Conservation (phyloP, 2,797 vertebrate species). For the Aulostomus chinensis region DNA sequence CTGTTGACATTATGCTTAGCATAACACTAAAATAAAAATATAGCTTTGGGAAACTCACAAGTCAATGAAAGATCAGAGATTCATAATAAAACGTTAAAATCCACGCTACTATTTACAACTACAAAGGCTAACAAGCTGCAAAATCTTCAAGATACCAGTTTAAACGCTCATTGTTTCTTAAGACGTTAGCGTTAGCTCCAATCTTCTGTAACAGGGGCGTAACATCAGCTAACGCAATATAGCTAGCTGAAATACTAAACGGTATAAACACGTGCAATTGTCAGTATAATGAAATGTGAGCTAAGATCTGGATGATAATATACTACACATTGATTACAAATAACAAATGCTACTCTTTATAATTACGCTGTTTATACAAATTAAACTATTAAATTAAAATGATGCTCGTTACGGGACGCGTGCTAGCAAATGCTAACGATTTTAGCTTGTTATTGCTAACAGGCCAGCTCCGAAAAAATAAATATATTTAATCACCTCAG, state of each 20-base stretch:
- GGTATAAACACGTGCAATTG: background rate
- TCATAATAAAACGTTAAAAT: background rate
- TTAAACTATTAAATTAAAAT: slow-evolving; percentile 32
- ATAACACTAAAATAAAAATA: no score
- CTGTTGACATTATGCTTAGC: no score
- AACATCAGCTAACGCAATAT: slow-evolving; percentile 21
- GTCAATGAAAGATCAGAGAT: no score
- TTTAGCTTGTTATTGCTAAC: slow-evolving; percentile 63
- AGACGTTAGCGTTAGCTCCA: slow-evolving; percentile 9
- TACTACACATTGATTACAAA: accelerated
- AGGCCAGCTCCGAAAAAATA: slow-evolving; percentile 47
- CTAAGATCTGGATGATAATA: accelerated
- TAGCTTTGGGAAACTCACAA: no score
- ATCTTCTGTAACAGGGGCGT: slow-evolving; percentile 33
- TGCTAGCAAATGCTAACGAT: slow-evolving; percentile 44
- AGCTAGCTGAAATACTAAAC: background rate
- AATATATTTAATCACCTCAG: slow-evolving; percentile 35
- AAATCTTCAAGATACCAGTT: background rate
- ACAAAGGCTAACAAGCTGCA: accelerated
- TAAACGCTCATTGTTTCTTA: slow-evolving; percentile 29
- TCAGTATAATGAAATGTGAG: background rate
- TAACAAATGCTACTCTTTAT: background rate
- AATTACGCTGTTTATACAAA: background rate
- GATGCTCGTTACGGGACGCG: slow-evolving; percentile 19
- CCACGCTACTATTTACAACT: background rate